Base-by-base conservation (phyloP, 2,797 vertebrate species). In the Clarias platycephalus region DNA sequence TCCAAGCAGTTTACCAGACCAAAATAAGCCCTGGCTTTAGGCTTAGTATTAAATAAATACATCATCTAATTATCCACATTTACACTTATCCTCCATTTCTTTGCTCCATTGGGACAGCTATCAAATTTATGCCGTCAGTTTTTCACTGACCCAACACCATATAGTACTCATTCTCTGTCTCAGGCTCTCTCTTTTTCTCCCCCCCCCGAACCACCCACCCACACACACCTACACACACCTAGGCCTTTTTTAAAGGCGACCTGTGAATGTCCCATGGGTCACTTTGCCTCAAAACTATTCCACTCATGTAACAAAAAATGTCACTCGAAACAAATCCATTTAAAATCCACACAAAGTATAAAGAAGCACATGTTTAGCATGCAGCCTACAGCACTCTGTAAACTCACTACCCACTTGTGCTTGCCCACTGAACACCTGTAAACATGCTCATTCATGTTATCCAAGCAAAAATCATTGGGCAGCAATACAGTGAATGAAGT, bases 61-160 rank as follows among this genome's bases (percentile, higher is more conserved):
- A 22, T n/a, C 78, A 82, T 90, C 86, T 63, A 88, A 88, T 87
- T 88, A 86, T 90, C 90, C 86, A 74, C 81, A 86, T 88, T 84
- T 87, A 89, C 67, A 86, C 86, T 82, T 89, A 91, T 91, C 91
- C 92, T 91, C 85, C 74, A 89, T 89, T 88, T 37, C 77, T 83
- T 49, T 66, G 68, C 40, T 80, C 85, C 78, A 37, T 66, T 85
- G 80, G 82, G 62, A 87, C 55, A 74, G 49, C 63, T 37, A 80
- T 86, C 83, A 84, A 84, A 83, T 82, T 83, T 76, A 82, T 55
- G 40, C 55, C 75, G 40, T 84, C 86, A 85, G 88, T 87, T 75
- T 74, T 72, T 81, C 81, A 77, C 86, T 80, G 80, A 77, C 62
- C 63, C 80, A 67, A 28, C 53, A 26, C 34, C 18, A 20, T 15